Percentiles rank a stretch among this genome's conserved stretches.
Conservation (phyloP, 1,140 invertebrate genomes). For the Cydia amplana region DNA sequence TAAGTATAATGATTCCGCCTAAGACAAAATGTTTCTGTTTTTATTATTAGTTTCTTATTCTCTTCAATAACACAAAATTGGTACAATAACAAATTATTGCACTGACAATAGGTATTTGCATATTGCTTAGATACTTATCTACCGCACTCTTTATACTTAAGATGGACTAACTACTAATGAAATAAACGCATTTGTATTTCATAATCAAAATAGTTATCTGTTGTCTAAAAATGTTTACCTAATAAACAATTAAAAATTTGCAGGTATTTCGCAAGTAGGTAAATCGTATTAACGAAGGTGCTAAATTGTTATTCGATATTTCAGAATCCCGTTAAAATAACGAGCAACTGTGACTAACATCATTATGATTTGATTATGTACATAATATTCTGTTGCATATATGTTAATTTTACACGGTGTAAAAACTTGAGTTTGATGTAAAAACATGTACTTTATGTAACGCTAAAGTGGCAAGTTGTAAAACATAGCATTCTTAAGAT, state of each 20-base stretch:
- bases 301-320: not conserved
- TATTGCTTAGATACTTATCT: too few relatives aligned
- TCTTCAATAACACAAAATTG: too few relatives aligned
- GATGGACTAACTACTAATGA: too few relatives aligned
- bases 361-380: slow-evolving; percentile 14
- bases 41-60: too few relatives aligned
- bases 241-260: not conserved
- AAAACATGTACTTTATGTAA: not conserved
- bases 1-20: too few relatives aligned
- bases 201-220: not conserved
- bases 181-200: not conserved
- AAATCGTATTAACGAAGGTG: not conserved
- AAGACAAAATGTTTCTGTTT: too few relatives aligned
- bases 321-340: not conserved
- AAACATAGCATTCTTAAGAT: too few relatives aligned
- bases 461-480: too few relatives aligned
- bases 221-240: not conserved
- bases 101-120: too few relatives aligned
- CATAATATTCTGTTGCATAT: not conserved
- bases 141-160: too few relatives aligned
- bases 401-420: not conserved
- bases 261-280: not conserved
- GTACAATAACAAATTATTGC: too few relatives aligned
- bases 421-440: not conserved
- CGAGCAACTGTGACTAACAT: not conserved